Percentiles rank a stretch among this genome's conserved stretches.
Evolutionary conservation across 2,113 vertebrate genomes (phyloP).

Genomic region (Gambusia holbrooki): DNA sequence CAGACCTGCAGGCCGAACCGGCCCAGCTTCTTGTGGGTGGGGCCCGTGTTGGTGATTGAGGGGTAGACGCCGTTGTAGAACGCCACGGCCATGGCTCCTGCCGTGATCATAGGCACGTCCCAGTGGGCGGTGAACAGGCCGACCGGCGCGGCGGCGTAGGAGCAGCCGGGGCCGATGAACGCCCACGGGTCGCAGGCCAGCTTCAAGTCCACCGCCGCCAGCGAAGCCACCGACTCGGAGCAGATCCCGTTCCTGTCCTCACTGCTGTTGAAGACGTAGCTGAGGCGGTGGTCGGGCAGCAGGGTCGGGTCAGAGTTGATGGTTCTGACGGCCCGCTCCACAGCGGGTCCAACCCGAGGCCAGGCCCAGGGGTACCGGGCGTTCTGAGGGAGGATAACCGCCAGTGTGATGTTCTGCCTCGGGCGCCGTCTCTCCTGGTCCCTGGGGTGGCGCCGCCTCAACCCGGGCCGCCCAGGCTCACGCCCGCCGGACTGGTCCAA

Average conservation of each 20-base stretch:
- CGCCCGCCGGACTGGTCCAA: slow-evolving; percentile 35
- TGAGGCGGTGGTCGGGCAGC: slow-evolving; percentile 76
- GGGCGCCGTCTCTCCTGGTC: slow-evolving; percentile 14
- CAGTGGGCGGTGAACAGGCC: slow-evolving; percentile 90
- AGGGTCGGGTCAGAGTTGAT: slow-evolving; percentile 78
- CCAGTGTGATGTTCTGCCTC: slow-evolving; percentile 81
- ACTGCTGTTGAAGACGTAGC: slow-evolving; percentile 84
- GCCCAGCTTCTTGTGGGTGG: slow-evolving; percentile 90
- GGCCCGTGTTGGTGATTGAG: slow-evolving; percentile 87
- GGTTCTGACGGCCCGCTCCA: slow-evolving; percentile 77
- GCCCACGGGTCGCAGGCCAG: slow-evolving; percentile 82
- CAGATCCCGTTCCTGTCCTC: slow-evolving; percentile 84
- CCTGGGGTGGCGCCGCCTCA: slow-evolving; percentile 17
- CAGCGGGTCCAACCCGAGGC: slow-evolving; percentile 89
- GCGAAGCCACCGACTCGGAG: slow-evolving; percentile 87
- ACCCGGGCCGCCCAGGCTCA: neutral
- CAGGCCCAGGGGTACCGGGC: slow-evolving; percentile 96
- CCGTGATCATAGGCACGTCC: slow-evolving; percentile 89
- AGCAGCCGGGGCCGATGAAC: slow-evolving; percentile 91
- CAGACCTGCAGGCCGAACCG: slow-evolving; percentile 85
- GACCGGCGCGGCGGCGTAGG: slow-evolving; percentile 87
- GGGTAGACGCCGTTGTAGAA: slow-evolving; percentile 80
- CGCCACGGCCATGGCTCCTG: slow-evolving; percentile 85
- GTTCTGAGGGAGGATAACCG: slow-evolving; percentile 85
- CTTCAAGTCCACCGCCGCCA: slow-evolving; percentile 89